These are phyloP conservation scores for Anhinga anhinga DNA, from an alignment of 2,113 vertebrate species.

Conservation along the genomic window DNA sequence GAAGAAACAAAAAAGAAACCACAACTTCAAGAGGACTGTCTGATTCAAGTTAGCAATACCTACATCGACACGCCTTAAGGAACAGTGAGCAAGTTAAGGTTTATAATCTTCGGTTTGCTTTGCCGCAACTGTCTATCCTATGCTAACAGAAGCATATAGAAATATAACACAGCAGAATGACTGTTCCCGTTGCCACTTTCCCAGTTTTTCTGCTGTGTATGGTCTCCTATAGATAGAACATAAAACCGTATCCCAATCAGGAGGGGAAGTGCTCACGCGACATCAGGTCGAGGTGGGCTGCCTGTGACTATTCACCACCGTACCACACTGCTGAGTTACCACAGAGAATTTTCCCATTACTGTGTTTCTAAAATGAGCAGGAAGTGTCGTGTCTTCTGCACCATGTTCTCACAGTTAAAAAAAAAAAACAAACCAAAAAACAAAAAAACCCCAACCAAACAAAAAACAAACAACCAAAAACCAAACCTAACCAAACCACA, in stretches of 20 bases:
- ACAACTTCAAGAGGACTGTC: neutral
- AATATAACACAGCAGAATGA: neutral
- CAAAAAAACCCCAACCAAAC: too few species aligned
- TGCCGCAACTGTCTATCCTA: fast-evolving
- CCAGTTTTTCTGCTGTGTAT: neutral
- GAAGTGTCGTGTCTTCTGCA: neutral
- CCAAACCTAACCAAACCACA: too few species aligned
- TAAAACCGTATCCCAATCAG: neutral
- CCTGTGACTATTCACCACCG: too few species aligned
- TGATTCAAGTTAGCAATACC: neutral
- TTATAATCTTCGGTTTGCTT: neutral
- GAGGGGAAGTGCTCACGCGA: neutral
- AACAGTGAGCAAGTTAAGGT: neutral
- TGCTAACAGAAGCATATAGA: neutral
- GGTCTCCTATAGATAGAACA: neutral
- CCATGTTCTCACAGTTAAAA: neutral
- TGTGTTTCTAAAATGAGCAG: neutral
- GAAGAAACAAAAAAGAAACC: neutral
- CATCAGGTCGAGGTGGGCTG: neutral
- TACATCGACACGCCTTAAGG: neutral
- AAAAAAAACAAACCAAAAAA: too few species aligned
- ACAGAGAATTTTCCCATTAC: neutral
- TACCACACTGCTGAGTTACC: neutral
- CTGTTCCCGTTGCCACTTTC: neutral
- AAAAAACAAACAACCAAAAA: too few species aligned